Evolutionary conservation across 1,140 invertebrate species (phyloP).

Genomic region (Drosophila repleta): DNA sequence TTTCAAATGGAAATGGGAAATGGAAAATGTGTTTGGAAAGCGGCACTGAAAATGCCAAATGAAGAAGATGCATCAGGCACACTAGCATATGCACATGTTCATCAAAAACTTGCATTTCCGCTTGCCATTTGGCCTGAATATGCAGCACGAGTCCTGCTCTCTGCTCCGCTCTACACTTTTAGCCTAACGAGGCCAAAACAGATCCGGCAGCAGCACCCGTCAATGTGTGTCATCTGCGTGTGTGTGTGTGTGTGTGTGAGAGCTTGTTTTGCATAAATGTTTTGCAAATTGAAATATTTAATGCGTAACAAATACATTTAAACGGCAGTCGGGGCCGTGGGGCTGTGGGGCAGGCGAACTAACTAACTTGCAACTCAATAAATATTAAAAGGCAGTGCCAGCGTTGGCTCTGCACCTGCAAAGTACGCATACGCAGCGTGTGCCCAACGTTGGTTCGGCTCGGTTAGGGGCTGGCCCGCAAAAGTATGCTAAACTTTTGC

Average conservation of each 20-base stretch:
- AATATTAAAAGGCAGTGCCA: slow-evolving; percentile 74
- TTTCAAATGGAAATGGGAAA: slow-evolving; percentile 23
- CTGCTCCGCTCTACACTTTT: slow-evolving; percentile 22
- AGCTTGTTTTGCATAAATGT: slow-evolving; percentile 69
- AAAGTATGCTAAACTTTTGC: slow-evolving; percentile 23
- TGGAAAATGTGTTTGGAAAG: too few species aligned
- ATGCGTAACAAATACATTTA: slow-evolving; percentile 60
- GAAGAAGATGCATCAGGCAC: slow-evolving; percentile 9
- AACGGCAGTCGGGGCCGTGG: slow-evolving; percentile 11
- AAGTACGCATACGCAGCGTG: slow-evolving; percentile 46
- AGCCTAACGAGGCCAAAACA: slow-evolving; percentile 38
- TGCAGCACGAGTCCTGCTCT: slow-evolving; percentile 7
- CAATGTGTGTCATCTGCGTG: slow-evolving; percentile 8
- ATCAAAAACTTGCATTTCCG: slow-evolving; percentile 51
- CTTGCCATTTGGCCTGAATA: slow-evolving; percentile 49
- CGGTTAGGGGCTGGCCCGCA: neutral
- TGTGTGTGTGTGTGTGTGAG: slow-evolving; percentile 11
- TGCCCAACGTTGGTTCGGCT: neutral
- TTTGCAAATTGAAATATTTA: slow-evolving; percentile 76
- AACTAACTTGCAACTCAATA: slow-evolving; percentile 68
- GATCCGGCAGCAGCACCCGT: slow-evolving; percentile 4
- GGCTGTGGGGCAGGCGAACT: neutral
- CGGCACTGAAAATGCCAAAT: too few species aligned
- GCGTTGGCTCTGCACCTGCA: slow-evolving; percentile 39
- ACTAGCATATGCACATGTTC: slow-evolving; percentile 42